Percentiles rank a stretch among this genome's conserved stretches.
phyloP scores from a whole-genome alignment of 2,113 vertebrate genomes.

The Panthera leo region DNA sequence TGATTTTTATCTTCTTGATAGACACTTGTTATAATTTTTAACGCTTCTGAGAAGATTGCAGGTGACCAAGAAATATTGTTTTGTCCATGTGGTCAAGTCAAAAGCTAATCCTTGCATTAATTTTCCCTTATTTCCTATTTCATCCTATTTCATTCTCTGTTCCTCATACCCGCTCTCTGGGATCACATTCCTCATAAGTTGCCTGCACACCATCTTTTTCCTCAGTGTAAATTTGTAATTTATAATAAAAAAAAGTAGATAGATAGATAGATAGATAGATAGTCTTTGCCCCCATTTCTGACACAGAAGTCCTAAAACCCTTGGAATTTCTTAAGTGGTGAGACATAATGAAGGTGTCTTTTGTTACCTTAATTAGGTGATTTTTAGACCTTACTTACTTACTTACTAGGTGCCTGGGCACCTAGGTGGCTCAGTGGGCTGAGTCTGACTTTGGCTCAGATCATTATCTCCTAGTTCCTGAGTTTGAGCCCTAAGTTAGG shows the following conservation, averaged over 20 bases:
- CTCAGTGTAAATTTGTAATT: not conserved
- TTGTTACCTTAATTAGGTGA: not conserved
- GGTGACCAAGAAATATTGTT: not conserved
- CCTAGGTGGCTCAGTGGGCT: too few relatives aligned
- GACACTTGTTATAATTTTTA: not conserved
- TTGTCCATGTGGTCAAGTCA: not conserved
- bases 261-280: not conserved
- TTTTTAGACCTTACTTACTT: not conserved
- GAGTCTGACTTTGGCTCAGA: too few relatives aligned
- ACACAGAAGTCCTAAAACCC: not conserved
- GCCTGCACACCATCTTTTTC: not conserved
- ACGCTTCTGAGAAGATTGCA: not conserved
- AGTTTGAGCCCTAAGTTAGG: too few relatives aligned
- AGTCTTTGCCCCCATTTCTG: not conserved
- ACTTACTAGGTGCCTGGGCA: too few relatives aligned
- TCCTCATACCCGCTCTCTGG: not conserved
- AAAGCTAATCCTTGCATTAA: not conserved
- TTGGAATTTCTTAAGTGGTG: not conserved
- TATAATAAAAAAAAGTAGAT: not conserved
- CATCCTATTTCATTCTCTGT: not conserved
- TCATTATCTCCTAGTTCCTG: too few relatives aligned
- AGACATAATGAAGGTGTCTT: not conserved
- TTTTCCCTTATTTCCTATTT: not conserved
- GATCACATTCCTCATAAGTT: not conserved
- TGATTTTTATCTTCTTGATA: not conserved